Base-by-base conservation (phyloP, 2,113 vertebrate species). In the Lagopus muta region DNA sequence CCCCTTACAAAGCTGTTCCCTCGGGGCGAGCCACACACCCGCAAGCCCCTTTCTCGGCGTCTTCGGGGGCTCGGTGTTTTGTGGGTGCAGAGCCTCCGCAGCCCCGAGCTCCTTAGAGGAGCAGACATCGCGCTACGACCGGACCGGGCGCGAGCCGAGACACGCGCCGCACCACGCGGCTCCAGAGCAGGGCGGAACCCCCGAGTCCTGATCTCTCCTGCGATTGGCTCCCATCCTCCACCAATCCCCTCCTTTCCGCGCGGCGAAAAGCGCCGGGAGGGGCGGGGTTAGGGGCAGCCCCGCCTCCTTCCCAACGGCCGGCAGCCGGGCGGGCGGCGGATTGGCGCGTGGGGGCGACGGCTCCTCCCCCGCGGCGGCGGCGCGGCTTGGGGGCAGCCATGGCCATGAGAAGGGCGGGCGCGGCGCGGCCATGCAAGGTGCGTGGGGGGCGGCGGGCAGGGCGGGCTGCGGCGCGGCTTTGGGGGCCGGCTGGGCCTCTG, bases 261-360 rank as follows among this genome's bases (percentile, higher is more conserved):
- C 43, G 1, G 32, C 3, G 21, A 30, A 47, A 7, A 18, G 28
- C 13, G 1, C 1, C 1, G 3, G 1, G 2, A 21, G 13, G 15
- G 67, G 11, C 6, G 6, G 34, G 27, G 2, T 55, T 2, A 30
- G 8, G 1, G 12, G 11, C 36, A 20, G 42, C 20, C 2, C 11
- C 55, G 30, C 34, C 82, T n/a, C 32, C 4, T 4, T 27, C 3
- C 4, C 4, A 47, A 28, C 62, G 45, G 19, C 19, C 0, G 6
- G 24, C 27, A 3, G 32, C 54, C 55, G 6, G 9, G 8, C 13
- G 3, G 19, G 11, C 9, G 14, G 13, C 3, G 20, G 65, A 60
- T 88, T 86, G 81, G 93, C 1, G 16, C 43, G 45, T 47, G 3
- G 22, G 0, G 10, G 24, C 52, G n/a, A 28, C 14, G 24, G 47